phyloP scores from a whole-genome alignment of 2,113 vertebrate genomes.

The Columbina picui region DNA sequence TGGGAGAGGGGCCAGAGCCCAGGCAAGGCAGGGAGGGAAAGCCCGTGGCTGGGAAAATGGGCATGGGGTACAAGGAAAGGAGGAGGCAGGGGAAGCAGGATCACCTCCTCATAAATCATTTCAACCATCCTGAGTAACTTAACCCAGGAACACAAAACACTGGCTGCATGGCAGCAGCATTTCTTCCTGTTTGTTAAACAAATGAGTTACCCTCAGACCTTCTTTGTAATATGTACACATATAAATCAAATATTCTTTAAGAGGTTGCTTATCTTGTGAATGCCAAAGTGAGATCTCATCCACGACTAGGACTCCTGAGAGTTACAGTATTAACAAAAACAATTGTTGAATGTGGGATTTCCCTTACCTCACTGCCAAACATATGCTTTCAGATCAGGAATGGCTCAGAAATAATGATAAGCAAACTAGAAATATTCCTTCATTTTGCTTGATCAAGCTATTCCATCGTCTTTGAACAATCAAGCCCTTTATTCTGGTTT shows the following conservation, averaged over 20 bases:
- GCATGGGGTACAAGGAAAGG: neutral
- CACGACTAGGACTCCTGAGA: neutral
- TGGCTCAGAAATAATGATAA: neutral
- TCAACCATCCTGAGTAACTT: neutral
- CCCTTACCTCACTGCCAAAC: neutral
- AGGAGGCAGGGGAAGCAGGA: neutral
- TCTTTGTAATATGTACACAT: neutral
- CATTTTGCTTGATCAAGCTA: neutral
- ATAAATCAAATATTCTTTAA: neutral
- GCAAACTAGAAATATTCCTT: neutral
- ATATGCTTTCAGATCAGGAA: neutral
- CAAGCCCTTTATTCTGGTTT: neutral
- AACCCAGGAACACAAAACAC: rapidly evolving
- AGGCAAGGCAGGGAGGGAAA: neutral
- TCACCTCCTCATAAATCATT: neutral
- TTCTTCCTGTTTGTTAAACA: neutral
- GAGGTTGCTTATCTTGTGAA: neutral
- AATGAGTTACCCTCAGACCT: neutral
- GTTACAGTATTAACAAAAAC: neutral
- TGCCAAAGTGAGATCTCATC: neutral
- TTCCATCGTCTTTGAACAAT: neutral
- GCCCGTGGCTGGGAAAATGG: neutral
- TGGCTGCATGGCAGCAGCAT: neutral
- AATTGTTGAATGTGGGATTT: neutral
- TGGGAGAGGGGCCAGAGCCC: too few relatives aligned